A percentile compares a stretch with the other conserved stretches of the same genome.
phyloP scores from a whole-genome alignment of 1,140 invertebrate species.

The Fopius arisanus region DNA sequence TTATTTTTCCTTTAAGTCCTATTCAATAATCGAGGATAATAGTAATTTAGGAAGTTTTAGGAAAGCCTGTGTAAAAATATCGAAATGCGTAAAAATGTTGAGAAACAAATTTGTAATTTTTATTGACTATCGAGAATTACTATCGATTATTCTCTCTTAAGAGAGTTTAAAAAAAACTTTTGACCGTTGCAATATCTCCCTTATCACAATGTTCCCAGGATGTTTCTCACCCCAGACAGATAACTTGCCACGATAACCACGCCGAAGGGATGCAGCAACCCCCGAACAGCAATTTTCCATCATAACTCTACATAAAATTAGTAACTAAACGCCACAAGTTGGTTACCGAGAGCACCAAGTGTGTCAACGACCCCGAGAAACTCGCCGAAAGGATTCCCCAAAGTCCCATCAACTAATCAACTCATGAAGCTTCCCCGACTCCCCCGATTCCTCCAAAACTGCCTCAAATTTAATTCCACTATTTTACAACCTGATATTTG shows the following conservation, averaged over 20 bases:
- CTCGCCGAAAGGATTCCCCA: not conserved
- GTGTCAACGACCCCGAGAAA: not conserved
- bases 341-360: not conserved
- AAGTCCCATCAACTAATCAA: not conserved
- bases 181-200: no score
- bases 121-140: no score
- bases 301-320: constrained; percentile 15
- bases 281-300: not conserved
- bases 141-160: no score
- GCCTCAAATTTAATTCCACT: not conserved
- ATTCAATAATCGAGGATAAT: no score
- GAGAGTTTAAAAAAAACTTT: no score
- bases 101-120: no score
- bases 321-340: not conserved
- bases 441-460: not conserved
- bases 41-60: no score
- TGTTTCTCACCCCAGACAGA: not conserved
- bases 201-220: not conserved
- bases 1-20: no score
- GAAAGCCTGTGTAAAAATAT: no score
- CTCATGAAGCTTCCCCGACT: not conserved
- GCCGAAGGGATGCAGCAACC: not conserved
- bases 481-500: not conserved
- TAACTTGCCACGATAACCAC: not conserved
- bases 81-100: no score